A percentile compares a stretch with the other conserved stretches of the same genome.
Conservation (phyloP, 2,797 vertebrate genomes). For the Kryptopterus vitreolus region DNA sequence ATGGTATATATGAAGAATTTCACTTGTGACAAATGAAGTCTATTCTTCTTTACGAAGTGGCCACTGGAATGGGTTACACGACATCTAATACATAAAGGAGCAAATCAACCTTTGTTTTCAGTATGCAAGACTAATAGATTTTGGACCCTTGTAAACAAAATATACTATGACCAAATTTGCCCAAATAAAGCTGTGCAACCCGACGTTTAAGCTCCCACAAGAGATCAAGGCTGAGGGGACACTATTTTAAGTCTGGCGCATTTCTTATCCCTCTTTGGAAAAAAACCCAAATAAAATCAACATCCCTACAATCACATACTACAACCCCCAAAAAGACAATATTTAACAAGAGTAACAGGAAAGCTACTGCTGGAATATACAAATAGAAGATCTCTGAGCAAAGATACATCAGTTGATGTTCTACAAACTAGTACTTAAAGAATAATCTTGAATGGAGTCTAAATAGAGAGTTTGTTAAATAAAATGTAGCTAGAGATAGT, state of each 20-base stretch:
- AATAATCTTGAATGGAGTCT: background rate
- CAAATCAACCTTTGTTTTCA: background rate
- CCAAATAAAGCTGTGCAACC: background rate
- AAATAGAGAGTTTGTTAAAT: background rate
- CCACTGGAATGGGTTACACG: no score
- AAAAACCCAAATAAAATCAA: conserved; percentile 1
- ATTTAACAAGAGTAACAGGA: background rate
- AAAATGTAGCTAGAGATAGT: background rate
- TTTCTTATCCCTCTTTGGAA: background rate
- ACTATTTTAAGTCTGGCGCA: conserved; percentile 7
- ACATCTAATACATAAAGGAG: background rate
- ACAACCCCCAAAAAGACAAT: background rate
- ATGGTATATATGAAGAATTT: no score
- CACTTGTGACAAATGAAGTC: no score
- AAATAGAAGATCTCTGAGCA: background rate
- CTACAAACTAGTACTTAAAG: background rate
- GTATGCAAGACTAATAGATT: background rate
- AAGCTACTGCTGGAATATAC: background rate
- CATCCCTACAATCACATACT: background rate
- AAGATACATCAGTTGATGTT: background rate
- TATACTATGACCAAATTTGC: background rate
- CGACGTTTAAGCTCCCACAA: background rate
- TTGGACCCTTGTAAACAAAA: background rate
- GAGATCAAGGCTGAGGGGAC: background rate
- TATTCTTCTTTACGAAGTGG: no score